Base-by-base conservation (phyloP, 1,140 invertebrate genomes). In the Trachymyrmex cornetzi region DNA sequence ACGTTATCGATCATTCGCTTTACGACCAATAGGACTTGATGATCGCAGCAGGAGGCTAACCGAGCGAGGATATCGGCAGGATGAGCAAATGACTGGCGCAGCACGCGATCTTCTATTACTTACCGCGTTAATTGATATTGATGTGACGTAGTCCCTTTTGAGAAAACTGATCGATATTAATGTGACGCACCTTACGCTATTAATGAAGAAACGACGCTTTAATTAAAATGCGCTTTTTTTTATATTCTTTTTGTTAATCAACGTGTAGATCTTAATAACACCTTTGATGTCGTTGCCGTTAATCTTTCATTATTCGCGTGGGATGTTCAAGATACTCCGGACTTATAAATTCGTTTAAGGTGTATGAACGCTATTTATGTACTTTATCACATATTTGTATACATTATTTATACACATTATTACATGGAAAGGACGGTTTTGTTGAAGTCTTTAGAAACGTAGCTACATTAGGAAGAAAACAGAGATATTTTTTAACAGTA, bases 31-130 rank as follows among this genome's bases (percentile, higher is more conserved):
- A 89, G 48, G 74, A 84, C 88, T 84, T 38, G 88, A 89, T 90
- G 88, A 90, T 90, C 89, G 75, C 88, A 66, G 86, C 44, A 69
- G 61, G 89, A 63, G 82, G 87, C 80, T 88, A 87, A 87, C 61
- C 34, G 30, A 53, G 48, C 34, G 27, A 77, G 71, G 89, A 80
- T 90, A 91, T 91, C 89, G 90, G 77, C 24, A 53, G 84, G 88
- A 67, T 57, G 55, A 74, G 86, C 71, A 88, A 74, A 87, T 59
- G 85, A 85, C 87, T 80, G 86, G 69, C 67, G 24, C 81, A 87
- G 89, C 90, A 89, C 88, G 90, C 89, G 85, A 91, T 91, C 90
- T 88, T 91, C 88, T 87, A 91, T 91, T 91, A 91, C 85, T 86
- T 88, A 66, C 61, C 57, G 85, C 79, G 84, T 91, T 91, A 91